Conservation (phyloP, 2,888 invertebrate genomes). For the Drosophila limbata region DNA sequence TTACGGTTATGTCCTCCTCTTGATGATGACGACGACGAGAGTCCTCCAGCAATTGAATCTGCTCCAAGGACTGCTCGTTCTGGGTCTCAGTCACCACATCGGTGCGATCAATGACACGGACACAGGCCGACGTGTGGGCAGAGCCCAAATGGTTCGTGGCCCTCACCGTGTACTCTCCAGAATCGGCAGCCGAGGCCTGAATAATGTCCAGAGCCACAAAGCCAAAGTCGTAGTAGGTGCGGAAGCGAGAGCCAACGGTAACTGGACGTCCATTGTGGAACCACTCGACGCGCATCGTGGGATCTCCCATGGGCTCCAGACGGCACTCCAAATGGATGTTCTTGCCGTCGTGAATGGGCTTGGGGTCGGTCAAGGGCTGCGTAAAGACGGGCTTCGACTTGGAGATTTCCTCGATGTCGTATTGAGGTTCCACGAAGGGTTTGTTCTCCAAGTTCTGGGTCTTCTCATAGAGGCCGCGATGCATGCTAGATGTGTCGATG, state of each 20-base stretch:
- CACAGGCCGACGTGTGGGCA: slow-evolving; percentile 95
- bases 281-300: slow-evolving; percentile 98
- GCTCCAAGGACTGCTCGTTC: slow-evolving; percentile 95
- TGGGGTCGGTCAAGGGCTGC: slow-evolving; percentile 94
- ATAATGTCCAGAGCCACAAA: slow-evolving; percentile 98
- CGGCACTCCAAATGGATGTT: slow-evolving; percentile 96
- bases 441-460: slow-evolving; percentile 94
- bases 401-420: slow-evolving; percentile 95
- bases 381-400: slow-evolving; percentile 98
- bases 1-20: slow-evolving; percentile 92
- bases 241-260: slow-evolving; percentile 96
- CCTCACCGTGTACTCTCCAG: slow-evolving; percentile 97
- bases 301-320: slow-evolving; percentile 97
- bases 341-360: slow-evolving; percentile 93
- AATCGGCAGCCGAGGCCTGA: slow-evolving; percentile 96
- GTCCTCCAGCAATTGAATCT: slow-evolving; percentile 96
- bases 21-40: slow-evolving; percentile 90
- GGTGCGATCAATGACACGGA: slow-evolving; percentile 93
- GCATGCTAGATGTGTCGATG: slow-evolving; percentile 96
- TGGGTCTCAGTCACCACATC: slow-evolving; percentile 95
- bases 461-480: slow-evolving; percentile 93
- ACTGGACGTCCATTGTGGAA: slow-evolving; percentile 96
- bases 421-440: slow-evolving; percentile 94
- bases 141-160: slow-evolving; percentile 97
- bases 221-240: slow-evolving; percentile 98